A percentile compares a stretch with the other conserved stretches of the same genome.
These are phyloP conservation scores for Dorcus hopei DNA, from an alignment of 2,888 invertebrate species.

Conservation along the genomic window DNA sequence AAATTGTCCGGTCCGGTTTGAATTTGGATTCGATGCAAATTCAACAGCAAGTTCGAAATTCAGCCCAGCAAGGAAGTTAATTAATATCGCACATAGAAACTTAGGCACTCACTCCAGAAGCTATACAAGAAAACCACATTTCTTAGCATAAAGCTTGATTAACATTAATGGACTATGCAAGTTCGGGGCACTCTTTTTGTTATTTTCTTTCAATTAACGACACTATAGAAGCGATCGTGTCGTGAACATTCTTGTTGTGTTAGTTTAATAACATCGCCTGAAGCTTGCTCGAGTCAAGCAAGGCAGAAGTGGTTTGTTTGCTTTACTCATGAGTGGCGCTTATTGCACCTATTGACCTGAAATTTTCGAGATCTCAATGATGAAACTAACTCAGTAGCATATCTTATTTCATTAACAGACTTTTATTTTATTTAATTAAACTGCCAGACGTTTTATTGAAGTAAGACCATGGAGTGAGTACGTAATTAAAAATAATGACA, in stretches of 20 bases:
- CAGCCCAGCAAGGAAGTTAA: too few species aligned
- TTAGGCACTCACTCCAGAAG: too few species aligned
- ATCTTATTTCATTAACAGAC: not conserved
- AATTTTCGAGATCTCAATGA: conserved; percentile 2
- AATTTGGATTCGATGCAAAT: too few species aligned
- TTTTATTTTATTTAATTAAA: too few species aligned
- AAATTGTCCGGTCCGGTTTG: too few species aligned
- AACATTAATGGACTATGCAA: not conserved
- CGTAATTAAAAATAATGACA: not conserved
- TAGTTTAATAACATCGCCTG: conserved; percentile 5
- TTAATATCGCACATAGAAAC: too few species aligned
- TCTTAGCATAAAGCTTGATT: not conserved
- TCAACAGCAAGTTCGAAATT: too few species aligned
- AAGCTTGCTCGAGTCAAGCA: conserved; percentile 3
- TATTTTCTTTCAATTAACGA: not conserved
- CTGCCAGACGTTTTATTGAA: not conserved
- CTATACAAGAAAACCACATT: not conserved
- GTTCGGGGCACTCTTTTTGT: not conserved
- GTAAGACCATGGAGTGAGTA: not conserved
- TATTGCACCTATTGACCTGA: conserved; percentile 7
- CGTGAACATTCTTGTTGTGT: conserved; percentile 6
- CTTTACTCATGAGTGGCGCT: conserved; percentile 3
- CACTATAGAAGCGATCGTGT: not conserved
- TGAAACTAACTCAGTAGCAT: not conserved
- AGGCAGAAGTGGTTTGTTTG: conserved; percentile 8